These are phyloP conservation scores for Labeo catla DNA, from an alignment of 2,113 vertebrate genomes.

Conservation along the genomic window DNA sequence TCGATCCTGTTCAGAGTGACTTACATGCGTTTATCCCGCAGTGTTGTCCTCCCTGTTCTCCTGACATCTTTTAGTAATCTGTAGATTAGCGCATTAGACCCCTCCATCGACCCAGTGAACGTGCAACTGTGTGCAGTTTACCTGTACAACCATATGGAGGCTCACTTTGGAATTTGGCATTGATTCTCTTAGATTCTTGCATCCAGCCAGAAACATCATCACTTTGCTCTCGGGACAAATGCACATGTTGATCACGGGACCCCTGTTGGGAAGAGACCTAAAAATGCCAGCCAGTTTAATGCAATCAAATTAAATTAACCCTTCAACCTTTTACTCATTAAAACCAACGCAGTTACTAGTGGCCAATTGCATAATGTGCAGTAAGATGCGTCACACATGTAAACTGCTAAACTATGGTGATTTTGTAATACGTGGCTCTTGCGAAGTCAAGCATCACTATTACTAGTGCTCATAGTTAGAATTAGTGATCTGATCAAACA, in stretches of 20 bases:
- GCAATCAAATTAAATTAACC: neutral
- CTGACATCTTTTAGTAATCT: conserved; percentile 38
- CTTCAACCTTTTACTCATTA: neutral
- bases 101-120: conserved; percentile 4
- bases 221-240: too few species aligned
- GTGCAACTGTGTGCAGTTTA: neutral
- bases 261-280: neutral
- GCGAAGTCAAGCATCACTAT: neutral
- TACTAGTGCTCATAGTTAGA: neutral
- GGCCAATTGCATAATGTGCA: neutral
- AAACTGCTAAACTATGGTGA: neutral
- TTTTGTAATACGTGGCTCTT: neutral
- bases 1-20: neutral
- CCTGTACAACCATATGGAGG: conserved; percentile 32
- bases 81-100: conserved; percentile 25
- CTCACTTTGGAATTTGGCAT: neutral
- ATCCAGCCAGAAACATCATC: neutral
- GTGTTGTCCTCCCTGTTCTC: neutral
- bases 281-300: neutral
- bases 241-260: neutral
- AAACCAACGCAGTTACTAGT: neutral
- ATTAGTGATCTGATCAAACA: neutral
- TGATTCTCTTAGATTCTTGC: neutral
- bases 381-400: neutral
- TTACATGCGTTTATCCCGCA: neutral